Conservation (phyloP, 1,140 invertebrate species). For the Papilio helenus region DNA sequence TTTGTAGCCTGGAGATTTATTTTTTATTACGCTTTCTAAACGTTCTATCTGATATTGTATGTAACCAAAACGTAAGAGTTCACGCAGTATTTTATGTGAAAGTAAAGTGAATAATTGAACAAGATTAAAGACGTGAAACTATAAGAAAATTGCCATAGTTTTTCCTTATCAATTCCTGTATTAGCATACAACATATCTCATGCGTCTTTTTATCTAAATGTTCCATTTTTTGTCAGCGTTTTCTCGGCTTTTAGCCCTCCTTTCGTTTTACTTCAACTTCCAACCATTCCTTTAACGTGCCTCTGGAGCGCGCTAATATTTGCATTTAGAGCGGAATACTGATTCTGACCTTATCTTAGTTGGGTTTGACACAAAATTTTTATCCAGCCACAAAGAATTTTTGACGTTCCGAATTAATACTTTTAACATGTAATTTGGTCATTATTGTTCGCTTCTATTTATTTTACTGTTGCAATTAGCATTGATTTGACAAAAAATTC, state of each 20-base stretch:
- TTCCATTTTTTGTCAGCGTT: conserved; percentile 57
- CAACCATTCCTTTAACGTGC: conserved; percentile 76
- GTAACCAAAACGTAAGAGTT: too few species aligned
- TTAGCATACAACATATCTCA: conserved; percentile 19
- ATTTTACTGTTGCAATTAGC: too few species aligned
- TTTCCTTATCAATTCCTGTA: not conserved
- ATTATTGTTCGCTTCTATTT: too few species aligned
- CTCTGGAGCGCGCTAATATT: conserved; percentile 77
- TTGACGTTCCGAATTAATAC: not conserved
- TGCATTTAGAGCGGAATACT: conserved; percentile 80
- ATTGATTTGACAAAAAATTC: too few species aligned
- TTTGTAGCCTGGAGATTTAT: not conserved
- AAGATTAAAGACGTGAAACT: not conserved
- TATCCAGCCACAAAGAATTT: not conserved
- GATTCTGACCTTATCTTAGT: conserved; percentile 80
- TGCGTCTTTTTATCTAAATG: conserved; percentile 26
- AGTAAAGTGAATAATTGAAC: not conserved
- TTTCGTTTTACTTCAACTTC: conserved; percentile 78
- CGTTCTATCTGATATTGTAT: not conserved
- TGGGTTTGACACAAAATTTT: conserved; percentile 70
- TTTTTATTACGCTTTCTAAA: not conserved
- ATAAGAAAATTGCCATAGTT: conserved; percentile 11
- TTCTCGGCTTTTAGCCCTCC: conserved; percentile 75
- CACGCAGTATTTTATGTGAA: not conserved
- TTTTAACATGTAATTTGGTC: too few species aligned